Conservation (phyloP, 2,113 vertebrate species). For the Sardina pilchardus region DNA sequence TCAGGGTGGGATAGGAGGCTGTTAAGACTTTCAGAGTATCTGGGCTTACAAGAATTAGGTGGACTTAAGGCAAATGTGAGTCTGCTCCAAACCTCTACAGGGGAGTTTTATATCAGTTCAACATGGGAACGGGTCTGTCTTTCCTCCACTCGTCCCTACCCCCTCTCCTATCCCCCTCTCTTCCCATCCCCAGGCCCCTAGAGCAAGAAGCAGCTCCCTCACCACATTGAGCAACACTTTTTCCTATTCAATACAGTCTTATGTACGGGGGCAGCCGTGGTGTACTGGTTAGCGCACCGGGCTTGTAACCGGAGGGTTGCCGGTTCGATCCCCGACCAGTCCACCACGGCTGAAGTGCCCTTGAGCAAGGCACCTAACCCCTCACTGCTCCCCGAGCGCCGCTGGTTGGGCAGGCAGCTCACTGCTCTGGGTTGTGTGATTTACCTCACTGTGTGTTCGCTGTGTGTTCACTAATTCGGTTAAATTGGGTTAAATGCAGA, state of each 20-base stretch:
- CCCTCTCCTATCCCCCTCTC: conserved; percentile 39
- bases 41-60: not conserved
- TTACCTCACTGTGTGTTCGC: no score
- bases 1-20: not conserved
- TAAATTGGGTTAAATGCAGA: no score
- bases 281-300: no score
- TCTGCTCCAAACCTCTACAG: not conserved
- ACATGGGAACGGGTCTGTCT: not conserved
- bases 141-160: not conserved
- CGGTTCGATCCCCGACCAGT: no score
- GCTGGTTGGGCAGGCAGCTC: no score
- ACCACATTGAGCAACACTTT: not conserved
- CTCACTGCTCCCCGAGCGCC: no score
- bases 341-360: no score
- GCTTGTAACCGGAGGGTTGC: no score
- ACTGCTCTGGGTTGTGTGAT: no score
- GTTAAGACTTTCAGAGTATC: not conserved
- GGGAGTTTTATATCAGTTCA: not conserved
- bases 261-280: no score
- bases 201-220: not conserved
- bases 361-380: no score
- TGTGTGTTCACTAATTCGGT: no score
- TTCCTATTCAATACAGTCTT: not conserved
- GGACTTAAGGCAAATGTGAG: not conserved
- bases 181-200: not conserved